A percentile compares a stretch with the other conserved stretches of the same genome.
Evolutionary conservation across 2,888 invertebrate species (phyloP).

Genomic region (Apamea monoglypha): DNA sequence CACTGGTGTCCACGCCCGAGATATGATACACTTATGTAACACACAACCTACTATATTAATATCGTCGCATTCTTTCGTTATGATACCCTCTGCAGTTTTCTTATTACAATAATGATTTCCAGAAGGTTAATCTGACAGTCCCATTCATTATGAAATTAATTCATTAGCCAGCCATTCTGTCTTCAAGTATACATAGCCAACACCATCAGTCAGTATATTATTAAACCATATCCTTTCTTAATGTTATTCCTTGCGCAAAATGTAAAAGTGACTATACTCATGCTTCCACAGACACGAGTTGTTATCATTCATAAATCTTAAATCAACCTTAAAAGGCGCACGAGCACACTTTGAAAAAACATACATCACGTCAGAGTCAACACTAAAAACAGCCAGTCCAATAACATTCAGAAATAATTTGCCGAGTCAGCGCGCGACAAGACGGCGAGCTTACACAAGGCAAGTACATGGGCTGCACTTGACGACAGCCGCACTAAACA

Average conservation of each 20-base stretch:
- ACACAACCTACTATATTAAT: slow-evolving; percentile 3
- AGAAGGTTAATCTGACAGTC: background rate
- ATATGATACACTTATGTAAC: slow-evolving; percentile 20
- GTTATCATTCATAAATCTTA: slow-evolving; percentile 18
- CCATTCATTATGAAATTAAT: background rate
- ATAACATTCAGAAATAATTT: slow-evolving; percentile 54
- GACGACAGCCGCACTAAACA: slow-evolving; percentile 24
- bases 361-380: slow-evolving; percentile 29
- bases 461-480: slow-evolving; percentile 43
- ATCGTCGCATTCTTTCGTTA: slow-evolving; percentile 14
- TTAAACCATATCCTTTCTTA: background rate
- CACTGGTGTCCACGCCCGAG: slow-evolving; percentile 13
- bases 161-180: background rate
- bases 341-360: slow-evolving; percentile 9
- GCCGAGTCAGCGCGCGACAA: slow-evolving; percentile 50
- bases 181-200: background rate
- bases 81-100: slow-evolving; percentile 2
- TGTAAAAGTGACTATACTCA: background rate
- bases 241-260: background rate
- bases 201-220: background rate
- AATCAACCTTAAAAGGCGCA: slow-evolving; percentile 32
- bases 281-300: background rate
- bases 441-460: slow-evolving; percentile 33
- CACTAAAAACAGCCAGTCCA: slow-evolving; percentile 43
- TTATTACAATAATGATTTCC: slow-evolving; percentile 8